Percentiles rank a stretch among this genome's conserved stretches.
Evolutionary conservation across 2,888 invertebrate species (phyloP).

Genomic region (Drosophila stalkeri): DNA sequence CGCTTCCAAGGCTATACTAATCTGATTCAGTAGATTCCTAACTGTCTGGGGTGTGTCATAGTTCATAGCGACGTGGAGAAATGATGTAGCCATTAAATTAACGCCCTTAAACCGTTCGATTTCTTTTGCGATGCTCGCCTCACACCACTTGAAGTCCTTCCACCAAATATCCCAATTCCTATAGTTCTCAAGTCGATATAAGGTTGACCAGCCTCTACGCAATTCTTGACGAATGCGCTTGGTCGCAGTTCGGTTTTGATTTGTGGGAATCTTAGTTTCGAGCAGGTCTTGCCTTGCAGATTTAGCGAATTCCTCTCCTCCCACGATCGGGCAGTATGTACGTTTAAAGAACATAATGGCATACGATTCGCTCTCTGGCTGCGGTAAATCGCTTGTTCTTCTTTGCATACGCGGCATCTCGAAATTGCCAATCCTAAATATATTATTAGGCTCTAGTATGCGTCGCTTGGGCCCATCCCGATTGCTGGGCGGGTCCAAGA

Average conservation of each 20-base stretch:
- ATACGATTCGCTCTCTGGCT: conserved; percentile 37
- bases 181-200: conserved; percentile 30
- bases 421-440: conserved; percentile 38
- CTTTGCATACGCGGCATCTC: conserved; percentile 22
- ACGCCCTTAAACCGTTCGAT: conserved; percentile 26
- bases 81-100: conserved; percentile 21
- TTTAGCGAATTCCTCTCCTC: fast-evolving
- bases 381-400: neutral
- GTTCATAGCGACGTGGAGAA: neutral
- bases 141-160: conserved; percentile 47
- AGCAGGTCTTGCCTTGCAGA: fast-evolving
- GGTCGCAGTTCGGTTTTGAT: neutral
- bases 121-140: conserved; percentile 35
- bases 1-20: conserved; percentile 7
- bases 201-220: conserved; percentile 18
- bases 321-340: conserved; percentile 9
- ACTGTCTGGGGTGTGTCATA: neutral
- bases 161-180: conserved; percentile 57
- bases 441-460: neutral
- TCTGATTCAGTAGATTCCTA: neutral
- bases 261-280: fast-evolving
- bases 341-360: conserved; percentile 35
- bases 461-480: neutral
- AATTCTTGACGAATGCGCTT: conserved; percentile 17
- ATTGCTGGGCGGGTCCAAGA: neutral